Conservation (phyloP, 2,113 vertebrate genomes). For the Clarias macrocephalus region DNA sequence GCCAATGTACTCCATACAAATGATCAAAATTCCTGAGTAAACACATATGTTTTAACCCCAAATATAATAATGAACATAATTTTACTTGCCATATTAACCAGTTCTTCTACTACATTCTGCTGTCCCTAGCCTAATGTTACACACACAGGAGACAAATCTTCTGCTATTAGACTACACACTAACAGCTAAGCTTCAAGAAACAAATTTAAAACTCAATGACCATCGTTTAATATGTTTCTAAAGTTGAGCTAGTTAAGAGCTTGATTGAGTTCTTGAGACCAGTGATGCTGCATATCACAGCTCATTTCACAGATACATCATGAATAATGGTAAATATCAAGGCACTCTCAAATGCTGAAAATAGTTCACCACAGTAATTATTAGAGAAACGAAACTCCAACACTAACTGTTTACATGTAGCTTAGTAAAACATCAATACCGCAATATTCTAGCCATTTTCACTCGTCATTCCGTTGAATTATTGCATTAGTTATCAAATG, state of each 20-base stretch:
- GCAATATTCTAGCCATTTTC: neutral
- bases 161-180: neutral
- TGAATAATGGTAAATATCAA: constrained; percentile 21
- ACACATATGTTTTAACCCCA: neutral
- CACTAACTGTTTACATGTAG: neutral
- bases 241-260: neutral
- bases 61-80: neutral
- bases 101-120: neutral
- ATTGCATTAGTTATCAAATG: neutral
- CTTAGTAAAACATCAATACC: neutral
- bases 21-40: neutral
- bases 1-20: neutral
- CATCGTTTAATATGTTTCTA: neutral
- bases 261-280: neutral
- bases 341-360: constrained; percentile 13
- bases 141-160: no score
- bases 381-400: neutral
- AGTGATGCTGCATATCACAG: constrained; percentile 21
- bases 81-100: neutral
- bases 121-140: neutral
- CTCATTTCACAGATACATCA: constrained; percentile 21
- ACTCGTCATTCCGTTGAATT: neutral
- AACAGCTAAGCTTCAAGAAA: neutral
- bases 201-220: neutral
- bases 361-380: constrained; percentile 14